These are phyloP conservation scores for Trissolcus japonicus DNA, from an alignment of 2,888 invertebrate species.

Conservation along the genomic window DNA sequence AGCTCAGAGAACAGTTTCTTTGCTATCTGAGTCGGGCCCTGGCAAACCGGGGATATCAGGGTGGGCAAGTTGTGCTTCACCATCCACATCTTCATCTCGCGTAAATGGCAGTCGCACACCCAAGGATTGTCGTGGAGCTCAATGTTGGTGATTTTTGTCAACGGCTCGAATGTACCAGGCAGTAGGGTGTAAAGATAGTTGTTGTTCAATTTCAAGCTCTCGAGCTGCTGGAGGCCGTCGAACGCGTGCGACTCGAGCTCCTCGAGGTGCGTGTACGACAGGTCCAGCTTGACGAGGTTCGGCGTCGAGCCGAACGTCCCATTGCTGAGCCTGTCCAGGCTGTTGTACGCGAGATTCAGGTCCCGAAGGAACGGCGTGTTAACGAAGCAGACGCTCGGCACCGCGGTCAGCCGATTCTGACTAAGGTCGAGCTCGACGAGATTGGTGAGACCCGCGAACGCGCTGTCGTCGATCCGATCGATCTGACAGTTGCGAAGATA, in stretches of 20 bases:
- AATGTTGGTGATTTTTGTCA: slow-evolving; percentile 86
- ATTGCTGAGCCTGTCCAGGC: slow-evolving; percentile 86
- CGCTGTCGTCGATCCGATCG: slow-evolving; percentile 89
- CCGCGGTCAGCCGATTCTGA: slow-evolving; percentile 86
- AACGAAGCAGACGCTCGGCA: slow-evolving; percentile 88
- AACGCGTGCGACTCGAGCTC: slow-evolving; percentile 87
- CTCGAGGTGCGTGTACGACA: slow-evolving; percentile 89
- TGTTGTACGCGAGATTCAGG: slow-evolving; percentile 87
- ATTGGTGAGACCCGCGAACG: slow-evolving; percentile 91
- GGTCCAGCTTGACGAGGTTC: slow-evolving; percentile 88
- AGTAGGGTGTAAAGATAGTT: slow-evolving; percentile 87
- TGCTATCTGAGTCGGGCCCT: slow-evolving; percentile 83
- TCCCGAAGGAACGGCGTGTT: slow-evolving; percentile 90
- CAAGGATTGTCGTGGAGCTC: slow-evolving; percentile 92
- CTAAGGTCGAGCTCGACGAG: slow-evolving; percentile 93
- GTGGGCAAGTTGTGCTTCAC: slow-evolving; percentile 86
- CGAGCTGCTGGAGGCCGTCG: slow-evolving; percentile 85
- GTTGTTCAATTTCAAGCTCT: slow-evolving; percentile 87
- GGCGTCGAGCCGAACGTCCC: slow-evolving; percentile 86
- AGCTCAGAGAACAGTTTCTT: slow-evolving; percentile 87
- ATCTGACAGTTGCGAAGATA: slow-evolving; percentile 90
- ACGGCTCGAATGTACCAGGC: slow-evolving; percentile 84
- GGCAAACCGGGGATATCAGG: slow-evolving; percentile 87
- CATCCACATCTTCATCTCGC: slow-evolving; percentile 89
- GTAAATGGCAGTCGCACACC: slow-evolving; percentile 90